Base-by-base conservation (phyloP, 2,888 invertebrate species). In the Drosophila rellima region DNA sequence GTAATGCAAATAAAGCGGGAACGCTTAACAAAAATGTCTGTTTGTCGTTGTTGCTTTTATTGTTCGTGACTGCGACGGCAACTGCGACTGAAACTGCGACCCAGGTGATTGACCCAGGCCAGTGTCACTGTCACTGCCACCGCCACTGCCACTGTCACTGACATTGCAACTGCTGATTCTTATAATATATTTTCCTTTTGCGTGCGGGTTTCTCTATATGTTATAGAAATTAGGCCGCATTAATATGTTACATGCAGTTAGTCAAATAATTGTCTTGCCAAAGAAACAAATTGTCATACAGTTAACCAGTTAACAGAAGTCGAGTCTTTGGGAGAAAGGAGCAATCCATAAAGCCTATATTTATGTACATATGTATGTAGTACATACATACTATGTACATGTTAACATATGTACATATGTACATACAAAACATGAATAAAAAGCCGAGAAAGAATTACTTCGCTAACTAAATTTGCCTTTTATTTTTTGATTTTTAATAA, bases 91-190 rank as follows among this genome's bases (percentile, higher is more conserved):
- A 57, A 65, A 80, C 74, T 64, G 71, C 80, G 83, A 83, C 84
- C 83, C 78, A 78, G 82, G 85, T 82, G 82, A 87, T 84, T 82
- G 82, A 82, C 82, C 88, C 82, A 70, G 79, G 68, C 72, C 73
- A 68, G 40, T 60, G 76, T 47, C 63, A 73, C 37, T 55, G 61
- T 35, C 39, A 33, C 35, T 52, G 63, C 29, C n/a, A 61, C 23
- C 7, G 42, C n/a, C 33, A 37, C 13, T 33, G 60, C 13, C 6
- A 26, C 44, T 33, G 42, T 18, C 33, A 37, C 13, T 33, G 60
- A 10, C 6, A 26, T 37, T 33, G 42, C 18, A 17, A 17, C 29
- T 31, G 54, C 7, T 39, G 29, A 18, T 26, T 13, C 23, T 37
- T 31, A 1, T 26, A 26, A 26, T 13, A 56, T 23, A 18, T 42